A percentile compares a stretch with the other conserved stretches of the same genome.
Conservation (phyloP, 2,113 vertebrate species). For the Holacanthus passer region DNA sequence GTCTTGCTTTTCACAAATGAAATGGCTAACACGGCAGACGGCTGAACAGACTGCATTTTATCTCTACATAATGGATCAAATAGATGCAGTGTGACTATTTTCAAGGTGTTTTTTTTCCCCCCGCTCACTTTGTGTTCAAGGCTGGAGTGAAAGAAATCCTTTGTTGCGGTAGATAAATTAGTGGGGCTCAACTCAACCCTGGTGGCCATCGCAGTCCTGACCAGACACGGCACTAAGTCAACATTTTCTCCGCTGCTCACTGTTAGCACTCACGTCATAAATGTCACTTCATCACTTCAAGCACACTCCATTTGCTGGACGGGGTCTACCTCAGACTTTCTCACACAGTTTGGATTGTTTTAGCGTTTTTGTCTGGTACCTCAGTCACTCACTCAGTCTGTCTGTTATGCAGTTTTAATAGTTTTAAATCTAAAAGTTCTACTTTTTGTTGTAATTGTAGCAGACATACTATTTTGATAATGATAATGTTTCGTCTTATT, state of each 20-base stretch:
- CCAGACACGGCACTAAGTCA: constrained; percentile 64
- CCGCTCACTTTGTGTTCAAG: constrained; percentile 31
- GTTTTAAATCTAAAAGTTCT: constrained; percentile 22
- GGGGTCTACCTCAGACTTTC: constrained; percentile 21
- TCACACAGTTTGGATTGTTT: constrained; percentile 42
- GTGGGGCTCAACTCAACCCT: constrained; percentile 47
- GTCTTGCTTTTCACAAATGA: constrained; percentile 43
- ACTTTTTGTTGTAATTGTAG: not conserved
- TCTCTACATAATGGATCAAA: constrained; percentile 55
- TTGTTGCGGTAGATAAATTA: constrained; percentile 67
- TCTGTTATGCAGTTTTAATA: not conserved
- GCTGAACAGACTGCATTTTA: constrained; percentile 54
- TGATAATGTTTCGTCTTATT: constrained; percentile 9
- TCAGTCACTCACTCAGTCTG: not conserved
- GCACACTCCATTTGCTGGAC: constrained; percentile 55
- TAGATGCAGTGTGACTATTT: constrained; percentile 35
- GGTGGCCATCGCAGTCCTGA: constrained; percentile 54
- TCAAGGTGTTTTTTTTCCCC: constrained; percentile 26
- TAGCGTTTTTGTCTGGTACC: constrained; percentile 48
- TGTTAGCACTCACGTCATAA: constrained; percentile 80
- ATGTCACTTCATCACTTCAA: constrained; percentile 77
- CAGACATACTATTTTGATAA: not conserved
- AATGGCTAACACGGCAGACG: constrained; percentile 33
- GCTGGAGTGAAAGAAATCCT: constrained; percentile 59
- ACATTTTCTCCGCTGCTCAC: constrained; percentile 71